Evolutionary conservation across 2,797 vertebrate genomes (phyloP), one percentile per base, ranked within the genome.

Genomic region (Botia almorhae): DNA sequence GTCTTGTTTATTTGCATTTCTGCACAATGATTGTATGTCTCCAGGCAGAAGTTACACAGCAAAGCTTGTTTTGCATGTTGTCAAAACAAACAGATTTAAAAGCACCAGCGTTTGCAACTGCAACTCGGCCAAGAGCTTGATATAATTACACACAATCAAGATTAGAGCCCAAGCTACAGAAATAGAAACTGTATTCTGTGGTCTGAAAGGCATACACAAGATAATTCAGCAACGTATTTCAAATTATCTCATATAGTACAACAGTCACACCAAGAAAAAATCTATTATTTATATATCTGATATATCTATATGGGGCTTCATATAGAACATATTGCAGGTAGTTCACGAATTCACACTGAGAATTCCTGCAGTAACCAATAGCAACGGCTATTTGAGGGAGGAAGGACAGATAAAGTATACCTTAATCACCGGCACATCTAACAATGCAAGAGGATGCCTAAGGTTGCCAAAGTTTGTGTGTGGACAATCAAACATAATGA

Each of bases 31-130:
- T 43, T 0, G 0, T 17, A 39, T 39, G 13, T 23, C 29, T 76
- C 26, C 12, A 65, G 74, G 21, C 61, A 65, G 13, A 65, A 36
- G 46, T 64, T 64, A 29, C 19, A 48, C 16, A 51, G 51, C 26
- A 12, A 33, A 56, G 29, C 29, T 39, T 72, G 51, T 56, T 26
- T 36, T 65, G 26, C 7, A 13, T 19, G 48, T 65, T 0, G 73
- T 75, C 74, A 75, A 75, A 75, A 53, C 73, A 75, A 75, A 76
- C 63, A 76, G 19, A 67, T 1, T 43, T 19, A 76, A 10, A 55
- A 0, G 19, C 29, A 76, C 19, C 6, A 7, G 29, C 33, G 39
- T n/a, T 26, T 55, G 33, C 2, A 21, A 53, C 48, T 55, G 23
- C 8, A 55, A 67, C n/a, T 14, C 50, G 67, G 74, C 74, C 74